These are phyloP conservation scores for Xanthorhoe designata DNA, from an alignment of 2,888 invertebrate genomes.

Conservation along the genomic window DNA sequence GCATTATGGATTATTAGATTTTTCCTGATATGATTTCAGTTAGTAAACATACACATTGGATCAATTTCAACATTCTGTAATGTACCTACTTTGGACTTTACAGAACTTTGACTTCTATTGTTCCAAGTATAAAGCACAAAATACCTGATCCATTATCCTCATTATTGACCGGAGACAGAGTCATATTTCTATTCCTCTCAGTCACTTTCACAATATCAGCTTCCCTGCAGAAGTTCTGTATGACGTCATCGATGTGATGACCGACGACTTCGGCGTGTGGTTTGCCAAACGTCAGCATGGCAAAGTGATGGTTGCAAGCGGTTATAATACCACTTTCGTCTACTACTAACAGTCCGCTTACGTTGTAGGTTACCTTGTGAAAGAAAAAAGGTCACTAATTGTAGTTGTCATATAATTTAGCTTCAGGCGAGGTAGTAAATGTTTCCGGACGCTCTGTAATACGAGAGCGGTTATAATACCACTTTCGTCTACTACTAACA, in stretches of 20 bases:
- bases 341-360: constrained; percentile 88
- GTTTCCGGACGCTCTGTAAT: too few relatives aligned
- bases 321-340: constrained; percentile 87
- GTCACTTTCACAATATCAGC: constrained; percentile 76
- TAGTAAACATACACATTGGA: too few relatives aligned
- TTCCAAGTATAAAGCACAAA: neutral
- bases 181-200: constrained; percentile 79
- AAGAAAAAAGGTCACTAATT: neutral
- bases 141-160: constrained; percentile 76
- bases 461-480: too few relatives aligned
- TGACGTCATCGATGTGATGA: constrained; percentile 82
- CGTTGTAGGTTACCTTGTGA: constrained; percentile 86
- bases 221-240: constrained; percentile 87
- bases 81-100: too few relatives aligned
- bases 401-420: neutral
- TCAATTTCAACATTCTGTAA: too few relatives aligned
- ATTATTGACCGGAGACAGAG: constrained; percentile 84
- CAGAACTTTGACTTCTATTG: neutral
- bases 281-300: constrained; percentile 88
- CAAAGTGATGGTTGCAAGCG: constrained; percentile 88
- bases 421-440: neutral
- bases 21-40: too few relatives aligned
- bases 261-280: constrained; percentile 86
- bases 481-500: too few relatives aligned
- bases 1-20: too few relatives aligned